These are phyloP conservation scores for Matsumurasca onukii DNA, from an alignment of 1,140 invertebrate genomes.

Conservation along the genomic window DNA sequence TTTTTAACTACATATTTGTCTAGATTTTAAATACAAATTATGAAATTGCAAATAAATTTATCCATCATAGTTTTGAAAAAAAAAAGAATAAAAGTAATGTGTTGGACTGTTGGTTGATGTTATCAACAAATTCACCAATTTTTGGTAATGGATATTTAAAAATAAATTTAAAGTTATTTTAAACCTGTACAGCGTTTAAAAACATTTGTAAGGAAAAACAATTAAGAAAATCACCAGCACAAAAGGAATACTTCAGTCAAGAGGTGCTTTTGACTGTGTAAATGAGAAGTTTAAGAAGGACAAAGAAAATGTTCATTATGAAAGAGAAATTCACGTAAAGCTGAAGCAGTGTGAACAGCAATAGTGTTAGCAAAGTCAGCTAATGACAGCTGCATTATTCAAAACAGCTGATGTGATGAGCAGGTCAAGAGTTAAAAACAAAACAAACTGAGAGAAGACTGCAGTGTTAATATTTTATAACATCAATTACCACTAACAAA, in stretches of 20 bases:
- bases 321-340: conserved; percentile 17
- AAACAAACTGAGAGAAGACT: not conserved
- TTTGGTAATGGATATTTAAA: too few species aligned
- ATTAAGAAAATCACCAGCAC: not conserved
- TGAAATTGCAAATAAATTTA: too few species aligned
- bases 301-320: conserved; percentile 1
- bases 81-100: too few species aligned
- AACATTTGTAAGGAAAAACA: not conserved
- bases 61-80: too few species aligned
- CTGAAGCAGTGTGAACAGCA: conserved; percentile 15
- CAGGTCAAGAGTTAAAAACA: not conserved
- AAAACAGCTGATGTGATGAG: not conserved
- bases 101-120: too few species aligned
- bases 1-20: too few species aligned
- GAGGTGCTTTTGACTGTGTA: conserved; percentile 11
- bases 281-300: not conserved
- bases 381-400: conserved; percentile 23
- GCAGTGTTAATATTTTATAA: conserved; percentile 13
- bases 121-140: too few species aligned
- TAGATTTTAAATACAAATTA: too few species aligned
- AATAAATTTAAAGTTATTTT: too few species aligned
- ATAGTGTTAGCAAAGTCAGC: conserved; percentile 10
- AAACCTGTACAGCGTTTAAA: too few species aligned
- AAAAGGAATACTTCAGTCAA: not conserved
- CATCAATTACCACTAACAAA: conserved; percentile 16